A percentile compares a stretch with the other conserved stretches of the same genome.
Evolutionary conservation across 1,140 invertebrate genomes (phyloP).

Genomic region (Odontomachus brunneus): DNA sequence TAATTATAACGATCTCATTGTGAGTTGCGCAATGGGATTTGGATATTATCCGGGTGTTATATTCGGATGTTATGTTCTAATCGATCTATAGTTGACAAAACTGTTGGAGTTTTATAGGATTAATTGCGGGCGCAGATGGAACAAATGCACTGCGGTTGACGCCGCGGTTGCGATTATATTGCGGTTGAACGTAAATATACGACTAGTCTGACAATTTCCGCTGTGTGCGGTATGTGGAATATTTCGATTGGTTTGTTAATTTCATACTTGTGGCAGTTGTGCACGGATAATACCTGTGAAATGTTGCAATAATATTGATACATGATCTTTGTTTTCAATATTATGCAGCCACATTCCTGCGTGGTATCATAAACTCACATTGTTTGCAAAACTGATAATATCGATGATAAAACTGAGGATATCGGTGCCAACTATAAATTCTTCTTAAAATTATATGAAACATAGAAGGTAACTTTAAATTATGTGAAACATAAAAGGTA

Average conservation of each 20-base stretch:
- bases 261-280: slow-evolving; percentile 35
- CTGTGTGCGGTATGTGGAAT: background rate
- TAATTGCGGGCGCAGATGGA: slow-evolving; percentile 56
- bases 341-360: slow-evolving; percentile 9
- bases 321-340: slow-evolving; percentile 32
- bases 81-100: slow-evolving; percentile 12
- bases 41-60: background rate
- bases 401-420: background rate
- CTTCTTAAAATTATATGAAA: background rate
- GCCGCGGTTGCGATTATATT: slow-evolving; percentile 44
- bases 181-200: slow-evolving; percentile 66
- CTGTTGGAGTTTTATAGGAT: slow-evolving; percentile 38
- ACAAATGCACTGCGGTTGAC: slow-evolving; percentile 26
- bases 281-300: slow-evolving; percentile 24
- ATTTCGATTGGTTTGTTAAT: slow-evolving; percentile 50
- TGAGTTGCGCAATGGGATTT: background rate
- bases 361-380: slow-evolving; percentile 1
- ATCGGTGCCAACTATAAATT: slow-evolving; percentile 17
- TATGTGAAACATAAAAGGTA: no score
- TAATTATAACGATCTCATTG: background rate
- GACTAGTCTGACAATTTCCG: slow-evolving; percentile 34
- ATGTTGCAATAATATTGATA: slow-evolving; percentile 47
- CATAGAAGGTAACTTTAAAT: no score
- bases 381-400: background rate
- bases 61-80: no score